A percentile compares a stretch with the other conserved stretches of the same genome.
These are phyloP conservation scores for Drosophila parthenogenetica DNA, from an alignment of 2,888 invertebrate species.

Conservation along the genomic window DNA sequence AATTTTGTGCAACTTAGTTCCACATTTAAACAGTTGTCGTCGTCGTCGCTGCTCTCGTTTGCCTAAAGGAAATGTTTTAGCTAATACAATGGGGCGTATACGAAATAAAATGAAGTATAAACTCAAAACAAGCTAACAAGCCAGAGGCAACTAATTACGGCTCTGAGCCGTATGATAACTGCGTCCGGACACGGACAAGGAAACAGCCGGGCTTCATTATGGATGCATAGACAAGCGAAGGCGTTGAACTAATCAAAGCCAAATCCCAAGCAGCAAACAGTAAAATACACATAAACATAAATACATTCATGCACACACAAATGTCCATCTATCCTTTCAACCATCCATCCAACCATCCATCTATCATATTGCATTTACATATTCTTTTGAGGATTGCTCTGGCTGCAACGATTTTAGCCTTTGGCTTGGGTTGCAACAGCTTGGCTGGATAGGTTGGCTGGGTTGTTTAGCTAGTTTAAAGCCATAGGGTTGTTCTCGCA, in stretches of 20 bases:
- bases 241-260: slow-evolving; percentile 45
- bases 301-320: not conserved
- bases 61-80: slow-evolving; percentile 47
- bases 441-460: slow-evolving; percentile 7
- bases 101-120: slow-evolving; percentile 51
- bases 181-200: slow-evolving; percentile 23
- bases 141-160: slow-evolving; percentile 51
- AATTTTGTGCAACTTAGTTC: slow-evolving; percentile 19
- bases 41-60: slow-evolving; percentile 1
- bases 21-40: slow-evolving; percentile 36
- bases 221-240: slow-evolving; percentile 42
- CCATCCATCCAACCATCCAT: slow-evolving; percentile 25
- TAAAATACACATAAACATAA: not conserved
- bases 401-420: slow-evolving; percentile 40
- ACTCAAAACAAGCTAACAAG: slow-evolving; percentile 29
- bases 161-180: not conserved
- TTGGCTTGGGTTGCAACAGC: slow-evolving; percentile 11
- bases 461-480: slow-evolving; percentile 15
- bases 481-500: slow-evolving; percentile 21
- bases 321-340: slow-evolving; percentile 9
- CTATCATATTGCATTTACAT: slow-evolving; percentile 67
- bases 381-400: slow-evolving; percentile 37
- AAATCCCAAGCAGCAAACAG: slow-evolving; percentile 2
- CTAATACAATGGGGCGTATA: slow-evolving; percentile 62
- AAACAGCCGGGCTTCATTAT: slow-evolving; percentile 50